A percentile compares a stretch with the other conserved stretches of the same genome.
phyloP scores from a whole-genome alignment of 2,888 invertebrate genomes.

The Amiota communis region DNA sequence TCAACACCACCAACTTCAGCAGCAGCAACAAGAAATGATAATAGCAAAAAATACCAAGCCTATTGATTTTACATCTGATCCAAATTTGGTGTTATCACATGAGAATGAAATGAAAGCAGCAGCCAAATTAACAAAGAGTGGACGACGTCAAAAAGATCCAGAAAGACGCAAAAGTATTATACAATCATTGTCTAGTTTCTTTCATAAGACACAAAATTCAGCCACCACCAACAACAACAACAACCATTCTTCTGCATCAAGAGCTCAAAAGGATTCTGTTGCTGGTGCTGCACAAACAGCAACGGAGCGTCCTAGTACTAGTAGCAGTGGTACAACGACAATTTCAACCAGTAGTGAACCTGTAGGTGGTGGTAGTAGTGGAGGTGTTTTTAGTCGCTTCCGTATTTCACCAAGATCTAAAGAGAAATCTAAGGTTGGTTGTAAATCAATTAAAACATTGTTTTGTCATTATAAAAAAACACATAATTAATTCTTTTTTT shows the following conservation, averaged over 20 bases:
- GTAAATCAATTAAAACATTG: background rate
- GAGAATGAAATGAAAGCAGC: constrained; percentile 42
- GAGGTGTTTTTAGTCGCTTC: constrained; percentile 75
- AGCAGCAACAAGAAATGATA: constrained; percentile 42
- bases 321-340: constrained; percentile 65
- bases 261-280: constrained; percentile 72
- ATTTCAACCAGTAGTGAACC: constrained; percentile 52
- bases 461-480: background rate
- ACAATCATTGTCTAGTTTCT: constrained; percentile 87
- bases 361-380: constrained; percentile 49
- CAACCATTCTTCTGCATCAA: constrained; percentile 36
- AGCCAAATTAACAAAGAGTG: constrained; percentile 52
- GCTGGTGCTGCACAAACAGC: constrained; percentile 75
- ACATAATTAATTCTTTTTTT: background rate
- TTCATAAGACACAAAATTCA: constrained; percentile 76
- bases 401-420: constrained; percentile 78
- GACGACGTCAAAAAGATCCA: constrained; percentile 75
- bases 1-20: constrained; percentile 37
- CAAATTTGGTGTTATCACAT: constrained; percentile 73
- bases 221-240: constrained; percentile 44
- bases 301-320: constrained; percentile 77
- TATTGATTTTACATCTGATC: constrained; percentile 76
- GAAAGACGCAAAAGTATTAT: constrained; percentile 87
- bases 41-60: constrained; percentile 50
- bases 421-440: constrained; percentile 78